Conservation (phyloP, 2,113 vertebrate genomes). For the Brachirus orientalis region DNA sequence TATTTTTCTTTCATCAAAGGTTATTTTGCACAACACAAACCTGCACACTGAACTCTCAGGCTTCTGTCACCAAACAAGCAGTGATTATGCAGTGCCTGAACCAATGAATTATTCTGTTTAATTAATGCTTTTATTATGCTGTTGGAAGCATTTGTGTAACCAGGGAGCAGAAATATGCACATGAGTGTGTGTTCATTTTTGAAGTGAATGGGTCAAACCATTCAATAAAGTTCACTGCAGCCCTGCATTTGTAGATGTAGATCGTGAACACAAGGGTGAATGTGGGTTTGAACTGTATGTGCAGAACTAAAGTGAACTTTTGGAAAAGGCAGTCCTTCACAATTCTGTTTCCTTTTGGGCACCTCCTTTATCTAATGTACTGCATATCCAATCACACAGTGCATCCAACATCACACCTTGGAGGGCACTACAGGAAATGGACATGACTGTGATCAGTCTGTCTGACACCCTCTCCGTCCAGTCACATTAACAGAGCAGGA, state of each 20-base stretch:
- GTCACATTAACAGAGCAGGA: constrained; percentile 40
- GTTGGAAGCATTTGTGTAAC: constrained; percentile 16
- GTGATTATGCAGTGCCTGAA: constrained; percentile 34
- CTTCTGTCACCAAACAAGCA: constrained; percentile 43
- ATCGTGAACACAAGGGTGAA: constrained; percentile 12
- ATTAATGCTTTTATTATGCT: constrained; percentile 42
- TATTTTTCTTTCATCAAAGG: background rate
- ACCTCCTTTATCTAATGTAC: too few relatives aligned
- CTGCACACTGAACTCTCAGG: constrained; percentile 19
- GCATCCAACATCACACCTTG: constrained; percentile 18
- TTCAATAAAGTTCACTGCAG: constrained; percentile 17
- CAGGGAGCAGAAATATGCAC: constrained; percentile 4
- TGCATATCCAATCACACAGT: background rate
- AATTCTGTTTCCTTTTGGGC: too few relatives aligned
- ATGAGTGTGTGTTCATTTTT: background rate
- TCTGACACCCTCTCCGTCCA: constrained; percentile 39
- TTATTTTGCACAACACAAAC: constrained; percentile 4
- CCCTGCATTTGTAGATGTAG: constrained; percentile 9
- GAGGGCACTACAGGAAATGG: constrained; percentile 14
- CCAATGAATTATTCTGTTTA: constrained; percentile 69
- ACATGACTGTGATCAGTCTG: constrained; percentile 26
- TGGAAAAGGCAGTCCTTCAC: too few relatives aligned
- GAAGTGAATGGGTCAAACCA: constrained; percentile 22
- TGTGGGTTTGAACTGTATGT: background rate
- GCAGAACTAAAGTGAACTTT: background rate